phyloP scores from a whole-genome alignment of 2,888 invertebrate genomes.

The Petrolisthes manimaculis region DNA sequence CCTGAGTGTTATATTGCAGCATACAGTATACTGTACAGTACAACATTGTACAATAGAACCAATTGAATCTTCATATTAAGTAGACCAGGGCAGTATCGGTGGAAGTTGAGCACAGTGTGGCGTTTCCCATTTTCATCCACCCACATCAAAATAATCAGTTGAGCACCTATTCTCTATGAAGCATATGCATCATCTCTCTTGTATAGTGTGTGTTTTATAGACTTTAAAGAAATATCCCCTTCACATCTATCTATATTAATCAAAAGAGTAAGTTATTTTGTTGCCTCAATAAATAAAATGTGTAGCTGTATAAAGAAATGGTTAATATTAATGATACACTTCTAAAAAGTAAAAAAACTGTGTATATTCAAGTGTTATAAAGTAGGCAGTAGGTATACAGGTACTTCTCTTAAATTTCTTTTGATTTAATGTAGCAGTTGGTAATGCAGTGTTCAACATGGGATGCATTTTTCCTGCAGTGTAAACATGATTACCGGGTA shows the following conservation, averaged over 20 bases:
- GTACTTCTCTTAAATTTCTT: neutral
- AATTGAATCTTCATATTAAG: neutral
- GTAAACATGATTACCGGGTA: neutral
- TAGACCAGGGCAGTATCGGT: neutral
- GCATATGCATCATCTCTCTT: neutral
- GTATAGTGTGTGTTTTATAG: slow-evolving; percentile 13
- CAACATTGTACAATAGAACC: neutral
- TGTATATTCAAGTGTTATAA: slow-evolving; percentile 16
- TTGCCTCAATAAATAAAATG: slow-evolving; percentile 5
- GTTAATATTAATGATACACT: slow-evolving; percentile 6
- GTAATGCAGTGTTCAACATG: neutral
- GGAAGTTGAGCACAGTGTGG: neutral
- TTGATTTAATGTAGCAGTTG: neutral
- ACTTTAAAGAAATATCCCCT: neutral
- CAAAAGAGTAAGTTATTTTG: slow-evolving; percentile 13
- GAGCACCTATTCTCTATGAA: neutral
- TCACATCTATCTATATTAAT: slow-evolving; percentile 9
- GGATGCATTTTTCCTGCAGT: neutral
- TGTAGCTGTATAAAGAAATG: slow-evolving; percentile 16
- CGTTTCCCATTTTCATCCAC: neutral
- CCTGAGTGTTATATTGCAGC: neutral
- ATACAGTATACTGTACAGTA: neutral
- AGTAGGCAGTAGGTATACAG: neutral
- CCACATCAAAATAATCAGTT: neutral
- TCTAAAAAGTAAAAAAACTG: neutral